Conservation (phyloP, 2,113 vertebrate species). For the Anoura caudifer region DNA sequence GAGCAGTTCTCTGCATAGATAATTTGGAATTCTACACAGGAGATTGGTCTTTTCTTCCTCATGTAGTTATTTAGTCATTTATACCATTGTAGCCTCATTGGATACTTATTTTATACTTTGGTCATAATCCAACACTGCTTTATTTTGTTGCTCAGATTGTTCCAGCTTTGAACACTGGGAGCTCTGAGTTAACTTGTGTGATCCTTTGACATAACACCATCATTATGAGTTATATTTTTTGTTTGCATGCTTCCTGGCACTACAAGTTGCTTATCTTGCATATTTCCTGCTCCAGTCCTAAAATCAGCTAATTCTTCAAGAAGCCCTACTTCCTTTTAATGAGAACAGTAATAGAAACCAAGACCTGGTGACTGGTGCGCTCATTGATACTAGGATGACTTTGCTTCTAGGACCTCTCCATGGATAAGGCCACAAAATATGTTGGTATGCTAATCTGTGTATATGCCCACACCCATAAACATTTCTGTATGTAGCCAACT, state of each 20-base stretch:
- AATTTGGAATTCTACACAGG: neutral
- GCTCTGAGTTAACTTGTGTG: neutral
- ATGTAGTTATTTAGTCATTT: neutral
- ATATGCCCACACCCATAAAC: neutral
- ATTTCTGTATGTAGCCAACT: neutral
- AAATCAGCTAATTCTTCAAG: neutral
- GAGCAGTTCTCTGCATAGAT: neutral
- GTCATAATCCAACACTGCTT: neutral
- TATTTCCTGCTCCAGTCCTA: neutral
- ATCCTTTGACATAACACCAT: neutral
- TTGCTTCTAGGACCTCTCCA: neutral
- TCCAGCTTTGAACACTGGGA: neutral
- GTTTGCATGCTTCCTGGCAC: neutral
- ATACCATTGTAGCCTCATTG: neutral
- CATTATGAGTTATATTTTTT: neutral
- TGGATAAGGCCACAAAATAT: neutral
- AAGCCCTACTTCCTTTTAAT: slow-evolving; percentile 24
- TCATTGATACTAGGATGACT: neutral
- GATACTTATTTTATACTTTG: neutral
- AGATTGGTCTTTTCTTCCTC: neutral
- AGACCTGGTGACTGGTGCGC: neutral
- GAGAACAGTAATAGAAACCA: neutral
- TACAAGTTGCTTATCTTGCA: neutral
- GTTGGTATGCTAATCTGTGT: neutral
- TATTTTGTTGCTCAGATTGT: neutral